Evolutionary conservation across 2,797 vertebrate species (phyloP).

Genomic region (Pseudochaenichthys georgianus): DNA sequence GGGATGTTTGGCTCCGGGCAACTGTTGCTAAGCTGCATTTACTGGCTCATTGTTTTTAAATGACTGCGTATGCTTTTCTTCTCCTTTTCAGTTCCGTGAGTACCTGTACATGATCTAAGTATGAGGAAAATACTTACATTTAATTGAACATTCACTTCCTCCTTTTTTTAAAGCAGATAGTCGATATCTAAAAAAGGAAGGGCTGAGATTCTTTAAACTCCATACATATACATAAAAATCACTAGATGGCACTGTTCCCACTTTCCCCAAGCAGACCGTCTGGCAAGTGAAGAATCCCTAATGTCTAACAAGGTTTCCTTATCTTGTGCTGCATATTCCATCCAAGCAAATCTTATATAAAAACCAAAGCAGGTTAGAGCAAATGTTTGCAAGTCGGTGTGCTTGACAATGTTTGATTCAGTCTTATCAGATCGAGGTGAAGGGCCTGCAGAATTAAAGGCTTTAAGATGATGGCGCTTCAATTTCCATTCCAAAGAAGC

Average conservation of each 20-base stretch:
- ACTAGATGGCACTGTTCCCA: constrained; percentile 83
- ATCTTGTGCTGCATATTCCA: constrained; percentile 60
- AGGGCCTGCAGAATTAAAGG: constrained; percentile 41
- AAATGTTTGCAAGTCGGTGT: constrained; percentile 59
- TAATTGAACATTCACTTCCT: constrained; percentile 2
- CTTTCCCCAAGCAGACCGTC: constrained; percentile 50
- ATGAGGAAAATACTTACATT: constrained; percentile 1
- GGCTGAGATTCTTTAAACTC: constrained; percentile 9
- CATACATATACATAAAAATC: constrained; percentile 34
- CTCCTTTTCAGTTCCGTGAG: neutral
- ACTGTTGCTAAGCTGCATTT: constrained; percentile 40
- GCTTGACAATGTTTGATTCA: constrained; percentile 54
- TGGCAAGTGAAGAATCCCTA: constrained; percentile 34
- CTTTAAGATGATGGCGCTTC: constrained; percentile 46
- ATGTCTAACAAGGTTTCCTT: constrained; percentile 52
- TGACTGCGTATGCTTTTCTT: neutral
- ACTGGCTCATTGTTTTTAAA: constrained; percentile 11
- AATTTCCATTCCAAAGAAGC: constrained; percentile 50
- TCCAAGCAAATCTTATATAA: constrained; percentile 57
- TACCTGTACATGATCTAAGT: constrained; percentile 7
- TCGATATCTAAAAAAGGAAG: neutral
- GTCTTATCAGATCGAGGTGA: constrained; percentile 55
- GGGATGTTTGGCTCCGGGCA: constrained; percentile 42
- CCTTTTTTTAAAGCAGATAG: neutral
- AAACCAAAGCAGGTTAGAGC: constrained; percentile 48